Base-by-base conservation (phyloP, 1,140 invertebrate genomes). In the Apis laboriosa region DNA sequence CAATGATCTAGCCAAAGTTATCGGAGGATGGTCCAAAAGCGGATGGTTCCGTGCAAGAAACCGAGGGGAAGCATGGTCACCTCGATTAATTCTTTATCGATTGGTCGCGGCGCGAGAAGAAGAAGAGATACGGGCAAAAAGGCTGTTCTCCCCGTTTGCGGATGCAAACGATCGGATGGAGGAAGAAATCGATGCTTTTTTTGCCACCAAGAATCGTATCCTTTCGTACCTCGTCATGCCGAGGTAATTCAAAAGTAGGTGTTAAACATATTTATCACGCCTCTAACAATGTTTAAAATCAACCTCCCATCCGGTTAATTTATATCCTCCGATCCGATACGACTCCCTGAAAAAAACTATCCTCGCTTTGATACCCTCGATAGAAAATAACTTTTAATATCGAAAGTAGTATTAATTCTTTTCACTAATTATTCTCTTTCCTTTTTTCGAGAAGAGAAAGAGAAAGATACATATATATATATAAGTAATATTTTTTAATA, bases 1-100 rank as follows among this genome's bases (percentile, higher is more conserved):
- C 76, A 70, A 34, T 56, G 73, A 64, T 67, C 64, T 19, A 28
- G 53, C 28, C 53, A 19, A 19, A 70, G 61, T 51, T 49, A 53
- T 53, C 53, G 53, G 64, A 49, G 28, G 43, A 17, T 8, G 53
- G 64, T 34, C 11, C 61, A 15, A 21, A 64, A 15, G 60, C 56
- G 3, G 75, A 7, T 28, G 53, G 72, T 51, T 56, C 19, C 24
- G 53, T 5, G 5, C 24, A 83, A 83, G 68, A 83, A 77, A 77
- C 28, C 21, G 5, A 43, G 61, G 56, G 80, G 58, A 64, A 70
- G 66, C 67, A 63, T 70, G 75, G 80, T 78, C 80, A 83, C 67
- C 53, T 78, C 75, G 80, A 83, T 83, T 83, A 83, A 78, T 83
- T 71, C 76, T 72, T 78, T 77, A 78, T 77, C 81, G 81, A 83